A percentile compares a stretch with the other conserved stretches of the same genome.
Evolutionary conservation across 2,797 vertebrate genomes (phyloP).

Genomic region (Sebastes reedi): DNA sequence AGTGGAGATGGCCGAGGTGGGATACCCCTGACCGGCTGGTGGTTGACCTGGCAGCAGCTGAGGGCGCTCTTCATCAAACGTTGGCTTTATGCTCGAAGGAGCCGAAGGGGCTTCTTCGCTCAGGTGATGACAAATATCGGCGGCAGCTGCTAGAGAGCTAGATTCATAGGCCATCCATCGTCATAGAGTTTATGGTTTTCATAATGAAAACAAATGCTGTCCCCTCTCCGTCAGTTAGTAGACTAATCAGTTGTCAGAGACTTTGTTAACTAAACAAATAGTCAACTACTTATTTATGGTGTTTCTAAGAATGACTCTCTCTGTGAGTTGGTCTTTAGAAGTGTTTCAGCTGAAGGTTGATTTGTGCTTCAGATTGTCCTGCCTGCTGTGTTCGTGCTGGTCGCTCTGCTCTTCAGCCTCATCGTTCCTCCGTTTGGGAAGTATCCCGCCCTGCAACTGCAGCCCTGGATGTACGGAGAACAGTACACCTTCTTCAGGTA

Average conservation of each 20-base stretch:
- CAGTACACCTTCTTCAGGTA: slow-evolving; percentile 94
- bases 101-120: slow-evolving; percentile 87
- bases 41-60: slow-evolving; percentile 86
- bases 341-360: background rate
- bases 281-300: background rate
- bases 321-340: background rate
- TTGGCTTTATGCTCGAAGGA: slow-evolving; percentile 87
- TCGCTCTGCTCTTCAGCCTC: slow-evolving; percentile 90
- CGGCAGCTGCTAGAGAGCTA: background rate
- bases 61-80: slow-evolving; percentile 89
- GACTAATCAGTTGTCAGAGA: background rate
- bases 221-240: background rate
- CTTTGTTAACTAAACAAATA: background rate
- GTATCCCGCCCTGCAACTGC: slow-evolving; percentile 86
- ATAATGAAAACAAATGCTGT: background rate
- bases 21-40: slow-evolving; percentile 76
- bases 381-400: slow-evolving; percentile 89
- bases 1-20: slow-evolving; percentile 57
- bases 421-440: slow-evolving; percentile 87
- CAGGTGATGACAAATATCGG: slow-evolving; percentile 64
- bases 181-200: background rate
- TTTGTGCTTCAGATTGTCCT: slow-evolving; percentile 84
- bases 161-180: background rate
- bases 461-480: slow-evolving; percentile 89
- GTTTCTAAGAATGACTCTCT: background rate